Evolutionary conservation across 2,113 vertebrate genomes (phyloP), one percentile per base, ranked within the genome.

Genomic region (Eubucco bourcierii): DNA sequence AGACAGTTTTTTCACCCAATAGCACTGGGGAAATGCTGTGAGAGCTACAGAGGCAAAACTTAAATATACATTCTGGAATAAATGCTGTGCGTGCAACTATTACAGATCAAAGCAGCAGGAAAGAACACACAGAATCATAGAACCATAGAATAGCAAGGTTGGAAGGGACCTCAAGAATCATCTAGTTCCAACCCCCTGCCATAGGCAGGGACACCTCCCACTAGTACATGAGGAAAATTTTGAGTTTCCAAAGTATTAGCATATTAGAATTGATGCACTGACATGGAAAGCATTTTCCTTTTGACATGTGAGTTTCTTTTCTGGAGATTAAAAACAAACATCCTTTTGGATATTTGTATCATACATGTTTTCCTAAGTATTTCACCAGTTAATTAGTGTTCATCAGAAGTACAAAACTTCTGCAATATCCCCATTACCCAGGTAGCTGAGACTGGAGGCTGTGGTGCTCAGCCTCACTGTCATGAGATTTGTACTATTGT

Each of bases 301-400:
- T 59, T 77, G 61, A 66, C 27, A 12, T 55, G 37, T 88, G 71
- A 10, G 34, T 39, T 25, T 31, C 18, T 12, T 28, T 21, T 3
- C 47, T 23, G 10, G 21, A 4, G 5, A 52, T 52, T 52, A 52
- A 52, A 25, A 52, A 29, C 27, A 56, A 29, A 9, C 15, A 52
- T 93, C 58, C 71, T 88, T 94, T 76, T 85, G 25, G 39, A 84
- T 90, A 78, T 88, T 84, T 95, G 73, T 86, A 58, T 41, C 37
- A 78, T 50, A 56, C 46, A 23, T 75, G 39, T 78, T 88, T 95
- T 94, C 58, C 65, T 92, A 91, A 95, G 64, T 93, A 96, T 93
- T 91, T 97, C 93, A 27, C 80, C 66, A 92, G 71, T 78, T 96
- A 92, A 94, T 96, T 88, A 93, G 13, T 37, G 68, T 87, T 97